Base-by-base conservation (phyloP, 1,140 invertebrate species). In the Drosophila bocki region DNA sequence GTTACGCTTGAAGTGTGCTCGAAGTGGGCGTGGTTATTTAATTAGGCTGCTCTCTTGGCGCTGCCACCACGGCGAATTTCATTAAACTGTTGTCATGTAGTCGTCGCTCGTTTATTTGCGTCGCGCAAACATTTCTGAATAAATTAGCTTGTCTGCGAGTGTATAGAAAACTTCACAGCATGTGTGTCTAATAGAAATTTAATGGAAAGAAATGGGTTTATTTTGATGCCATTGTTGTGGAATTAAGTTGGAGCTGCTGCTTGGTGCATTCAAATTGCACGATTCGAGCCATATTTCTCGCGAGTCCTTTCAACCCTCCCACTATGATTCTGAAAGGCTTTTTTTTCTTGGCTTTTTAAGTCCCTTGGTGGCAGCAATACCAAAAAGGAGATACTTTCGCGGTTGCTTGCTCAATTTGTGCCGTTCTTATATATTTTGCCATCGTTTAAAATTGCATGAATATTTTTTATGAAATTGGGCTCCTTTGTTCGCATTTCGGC, bases 211-310 rank as follows among this genome's bases (percentile, higher is more conserved):
- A 48, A 19, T 11, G 1, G 9, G 6, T 3, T 8, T 22, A n/a
- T 32, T 50, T 19, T 32, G 1, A n/a, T 26, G 9, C 13, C 22
- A 45, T 62, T 60, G 47, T 67, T 68, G 32, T 15, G 26, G 19
- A 61, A 32, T 15, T 12, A n/a, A n/a, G 44, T 35, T 3, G 13
- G 17, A 54, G 9, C n/a, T 29, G 3, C n/a, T n/a, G n/a, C n/a
- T n/a, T n/a, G n/a, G n/a, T n/a, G n/a, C 62, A 72, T 85, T 62
- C 29, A 79, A 67, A 61, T 85, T 78, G 54, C 22, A 58, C 48
- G 42, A 50, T 47, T 58, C 33, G 12, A 26, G n/a, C 29, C 26
- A 35, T 68, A 61, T 72, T 70, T 56, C 54, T 35, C n/a, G 9
- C 32, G 32, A 3, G 64, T 63, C 51, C 32, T 71, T 62, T 59